A percentile compares a stretch with the other conserved stretches of the same genome.
These are phyloP conservation scores for Ovibos moschatus DNA, from an alignment of 2,113 vertebrate genomes.

Conservation along the genomic window DNA sequence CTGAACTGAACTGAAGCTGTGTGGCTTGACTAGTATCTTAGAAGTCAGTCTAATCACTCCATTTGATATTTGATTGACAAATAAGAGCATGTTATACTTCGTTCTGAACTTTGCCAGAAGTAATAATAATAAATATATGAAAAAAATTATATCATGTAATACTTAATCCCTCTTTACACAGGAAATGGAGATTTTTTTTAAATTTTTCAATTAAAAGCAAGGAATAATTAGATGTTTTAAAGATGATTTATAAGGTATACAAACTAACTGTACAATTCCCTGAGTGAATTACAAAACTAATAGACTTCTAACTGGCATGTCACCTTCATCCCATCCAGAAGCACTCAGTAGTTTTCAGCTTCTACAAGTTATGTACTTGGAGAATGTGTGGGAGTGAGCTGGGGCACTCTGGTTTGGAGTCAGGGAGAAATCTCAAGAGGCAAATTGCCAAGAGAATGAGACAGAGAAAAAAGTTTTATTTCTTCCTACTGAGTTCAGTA, in stretches of 20 bases:
- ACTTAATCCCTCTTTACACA: not conserved
- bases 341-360: not conserved
- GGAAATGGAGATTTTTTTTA: not conserved
- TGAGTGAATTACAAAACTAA: constrained; percentile 30
- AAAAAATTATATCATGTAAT: not conserved
- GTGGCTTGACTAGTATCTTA: not conserved
- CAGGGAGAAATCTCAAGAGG: not conserved
- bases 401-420: not conserved
- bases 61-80: not conserved
- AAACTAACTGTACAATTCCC: not conserved
- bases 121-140: not conserved
- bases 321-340: not conserved
- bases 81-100: not conserved
- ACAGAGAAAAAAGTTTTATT: not conserved
- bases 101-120: not conserved
- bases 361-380: not conserved
- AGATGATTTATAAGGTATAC: not conserved
- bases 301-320: not conserved
- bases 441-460: not conserved
- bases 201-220: constrained; percentile 24
- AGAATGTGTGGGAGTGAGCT: not conserved
- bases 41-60: not conserved
- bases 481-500: not conserved
- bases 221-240: not conserved
- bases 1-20: not conserved